Evolutionary conservation across 1,140 invertebrate genomes (phyloP).

Genomic region (Drosophila nebulosa): DNA sequence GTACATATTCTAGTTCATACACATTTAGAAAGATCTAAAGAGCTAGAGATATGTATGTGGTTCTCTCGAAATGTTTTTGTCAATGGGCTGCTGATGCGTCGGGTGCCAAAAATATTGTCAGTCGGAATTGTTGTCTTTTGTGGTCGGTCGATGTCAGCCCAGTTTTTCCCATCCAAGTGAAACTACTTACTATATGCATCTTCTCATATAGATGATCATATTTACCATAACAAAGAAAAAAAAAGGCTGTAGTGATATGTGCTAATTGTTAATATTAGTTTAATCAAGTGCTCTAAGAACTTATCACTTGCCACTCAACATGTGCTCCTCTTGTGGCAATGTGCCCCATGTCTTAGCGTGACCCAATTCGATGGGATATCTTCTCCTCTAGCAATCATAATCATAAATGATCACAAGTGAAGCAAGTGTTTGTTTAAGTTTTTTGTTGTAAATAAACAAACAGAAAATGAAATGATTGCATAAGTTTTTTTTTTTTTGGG

Average conservation of each 20-base stretch:
- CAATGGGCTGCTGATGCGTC: slow-evolving; percentile 45
- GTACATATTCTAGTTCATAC: background rate
- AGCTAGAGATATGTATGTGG: background rate
- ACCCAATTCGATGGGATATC: slow-evolving; percentile 28
- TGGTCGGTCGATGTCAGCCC: slow-evolving; percentile 50
- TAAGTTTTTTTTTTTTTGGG: slow-evolving; percentile 43
- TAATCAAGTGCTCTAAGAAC: background rate
- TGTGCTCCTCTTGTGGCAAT: slow-evolving; percentile 12
- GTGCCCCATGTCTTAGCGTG: slow-evolving; percentile 14
- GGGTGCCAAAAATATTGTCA: slow-evolving; percentile 76
- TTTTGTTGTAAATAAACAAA: slow-evolving; percentile 6
- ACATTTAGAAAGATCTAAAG: background rate
- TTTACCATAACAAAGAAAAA: background rate
- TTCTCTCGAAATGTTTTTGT: slow-evolving; percentile 39
- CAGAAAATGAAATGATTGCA: slow-evolving; percentile 62
- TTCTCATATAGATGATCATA: background rate
- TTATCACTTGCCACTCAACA: background rate
- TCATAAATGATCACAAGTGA: slow-evolving; percentile 45
- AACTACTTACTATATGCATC: slow-evolving; percentile 12
- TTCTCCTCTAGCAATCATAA: slow-evolving; percentile 46
- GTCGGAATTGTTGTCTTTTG: slow-evolving; percentile 69
- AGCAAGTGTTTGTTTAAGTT: slow-evolving; percentile 67
- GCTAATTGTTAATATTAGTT: background rate
- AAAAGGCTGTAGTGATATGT: background rate
- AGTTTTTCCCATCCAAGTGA: slow-evolving; percentile 19